Conservation (phyloP, 53 echinoderm and acorn worm genomes). For the Pentamera pediparva region DNA sequence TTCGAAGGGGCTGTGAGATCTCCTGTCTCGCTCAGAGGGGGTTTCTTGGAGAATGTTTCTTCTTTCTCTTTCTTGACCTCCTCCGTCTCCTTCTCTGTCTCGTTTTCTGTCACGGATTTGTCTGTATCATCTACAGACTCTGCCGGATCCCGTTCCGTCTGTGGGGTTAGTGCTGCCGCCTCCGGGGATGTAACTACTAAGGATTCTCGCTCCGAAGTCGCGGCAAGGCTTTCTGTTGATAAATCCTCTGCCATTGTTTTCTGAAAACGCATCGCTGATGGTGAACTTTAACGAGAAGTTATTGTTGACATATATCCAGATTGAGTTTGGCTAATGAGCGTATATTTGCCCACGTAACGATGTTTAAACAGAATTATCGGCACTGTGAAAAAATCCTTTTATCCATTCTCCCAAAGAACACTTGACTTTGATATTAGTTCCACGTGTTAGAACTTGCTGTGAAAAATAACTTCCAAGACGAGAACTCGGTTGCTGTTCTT, state of each 20-base stretch:
- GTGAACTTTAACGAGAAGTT: background rate
- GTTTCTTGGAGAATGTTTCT: background rate
- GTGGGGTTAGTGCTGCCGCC: background rate
- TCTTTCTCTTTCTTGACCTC: background rate
- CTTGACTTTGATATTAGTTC: too few species aligned
- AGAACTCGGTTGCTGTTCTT: background rate
- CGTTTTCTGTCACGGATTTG: background rate
- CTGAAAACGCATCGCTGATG: conserved; percentile 25
- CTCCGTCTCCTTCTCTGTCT: background rate
- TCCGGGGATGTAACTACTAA: conserved; percentile 7
- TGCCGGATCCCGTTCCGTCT: background rate
- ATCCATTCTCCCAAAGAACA: too few species aligned
- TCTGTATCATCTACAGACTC: background rate
- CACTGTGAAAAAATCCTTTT: too few species aligned
- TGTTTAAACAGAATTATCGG: too few species aligned
- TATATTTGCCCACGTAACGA: too few species aligned
- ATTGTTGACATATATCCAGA: too few species aligned
- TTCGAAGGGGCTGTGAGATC: conserved; percentile 8
- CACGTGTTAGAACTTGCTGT: too few species aligned
- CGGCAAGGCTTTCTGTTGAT: conserved; percentile 5
- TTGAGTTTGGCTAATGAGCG: too few species aligned
- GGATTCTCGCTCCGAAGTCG: conserved; percentile 14
- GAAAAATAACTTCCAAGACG: too few species aligned
- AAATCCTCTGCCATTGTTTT: conserved; percentile 18
- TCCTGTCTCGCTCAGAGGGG: background rate